Evolutionary conservation across 2,888 invertebrate species (phyloP), one percentile per base, ranked within the genome.

Genomic region (Metellina segmentata): DNA sequence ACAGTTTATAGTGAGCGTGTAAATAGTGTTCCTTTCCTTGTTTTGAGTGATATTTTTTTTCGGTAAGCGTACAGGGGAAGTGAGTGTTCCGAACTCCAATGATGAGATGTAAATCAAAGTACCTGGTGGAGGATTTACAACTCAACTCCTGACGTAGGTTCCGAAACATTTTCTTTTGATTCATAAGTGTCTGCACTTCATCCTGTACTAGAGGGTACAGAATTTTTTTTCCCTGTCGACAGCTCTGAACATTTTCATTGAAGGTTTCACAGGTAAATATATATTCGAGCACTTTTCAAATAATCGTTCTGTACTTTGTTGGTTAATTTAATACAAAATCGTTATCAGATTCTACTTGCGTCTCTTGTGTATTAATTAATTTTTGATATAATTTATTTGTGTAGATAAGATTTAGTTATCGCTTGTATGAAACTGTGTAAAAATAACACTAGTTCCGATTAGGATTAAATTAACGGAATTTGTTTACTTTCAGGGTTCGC

Each of bases 101-200:
- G 20, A 86, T 86, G 86, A 72, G 34, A 72, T 87, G 81, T 48
- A 53, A 83, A 83, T 72, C 20, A 13, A 74, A 71, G 48, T 72
- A 48, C 53, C 13, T 48, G 61, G 7, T 13, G 53, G 48, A 61
- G 52, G 70, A 53, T 71, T 71, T 71, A 52, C 52, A 72, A 51
- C 69, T 34, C 9, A 51, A 52, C 16, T 79, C 71, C 70, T 87
- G 87, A 87, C 48, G 87, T 72, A 48, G 71, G 34, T 81, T 74
- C 34, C 20, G 13, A 20, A 13, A 61, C 34, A 34, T 34, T 74
- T 74, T 8, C 34, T 61, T 34, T 79, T 79, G 52, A 2, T 6
- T 9, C 77, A 77, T 51, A 74, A 74, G 77, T 51, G 77, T 79
- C 34, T 53, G 53, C 19, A 13, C 13, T 61, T 77, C 61, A 7